These are phyloP conservation scores for Osedax frankpressi DNA, from an alignment of 2,888 invertebrate species.

Conservation along the genomic window DNA sequence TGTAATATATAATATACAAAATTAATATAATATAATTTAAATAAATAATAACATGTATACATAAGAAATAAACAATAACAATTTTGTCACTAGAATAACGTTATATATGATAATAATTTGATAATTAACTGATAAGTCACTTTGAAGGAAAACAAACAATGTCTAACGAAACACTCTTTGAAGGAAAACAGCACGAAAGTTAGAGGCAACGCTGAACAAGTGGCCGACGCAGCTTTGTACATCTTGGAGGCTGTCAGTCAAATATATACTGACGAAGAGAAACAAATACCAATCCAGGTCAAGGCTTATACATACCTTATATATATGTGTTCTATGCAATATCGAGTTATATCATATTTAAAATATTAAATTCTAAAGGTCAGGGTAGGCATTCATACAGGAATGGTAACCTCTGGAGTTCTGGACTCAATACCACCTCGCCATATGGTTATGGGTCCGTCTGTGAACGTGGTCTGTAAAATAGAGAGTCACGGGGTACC, in stretches of 20 bases:
- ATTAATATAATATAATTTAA: too few relatives aligned
- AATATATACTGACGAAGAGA: not conserved
- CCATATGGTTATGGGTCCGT: slow-evolving; percentile 34
- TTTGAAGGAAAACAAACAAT: too few relatives aligned
- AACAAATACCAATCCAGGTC: too few relatives aligned
- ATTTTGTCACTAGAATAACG: too few relatives aligned
- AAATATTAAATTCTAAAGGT: slow-evolving; percentile 24
- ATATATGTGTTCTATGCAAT: too few relatives aligned
- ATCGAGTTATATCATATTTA: not conserved
- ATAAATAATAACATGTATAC: too few relatives aligned
- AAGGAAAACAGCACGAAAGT: not conserved
- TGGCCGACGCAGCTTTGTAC: slow-evolving; percentile 36
- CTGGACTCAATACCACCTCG: slow-evolving; percentile 34
- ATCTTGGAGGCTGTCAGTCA: slow-evolving; percentile 30
- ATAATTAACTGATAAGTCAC: too few relatives aligned
- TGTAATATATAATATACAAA: too few relatives aligned
- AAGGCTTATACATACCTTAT: too few relatives aligned
- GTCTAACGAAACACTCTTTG: too few relatives aligned
- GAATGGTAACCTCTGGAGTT: slow-evolving; percentile 32
- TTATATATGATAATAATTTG: too few relatives aligned
- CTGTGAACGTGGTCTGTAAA: slow-evolving; percentile 35
- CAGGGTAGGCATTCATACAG: slow-evolving; percentile 34
- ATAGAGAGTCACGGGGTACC: slow-evolving; percentile 38
- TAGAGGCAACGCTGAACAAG: slow-evolving; percentile 28
- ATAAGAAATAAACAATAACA: too few relatives aligned